Base-by-base conservation (phyloP, 2,113 vertebrate species). In the Lanius ludovicianus region DNA sequence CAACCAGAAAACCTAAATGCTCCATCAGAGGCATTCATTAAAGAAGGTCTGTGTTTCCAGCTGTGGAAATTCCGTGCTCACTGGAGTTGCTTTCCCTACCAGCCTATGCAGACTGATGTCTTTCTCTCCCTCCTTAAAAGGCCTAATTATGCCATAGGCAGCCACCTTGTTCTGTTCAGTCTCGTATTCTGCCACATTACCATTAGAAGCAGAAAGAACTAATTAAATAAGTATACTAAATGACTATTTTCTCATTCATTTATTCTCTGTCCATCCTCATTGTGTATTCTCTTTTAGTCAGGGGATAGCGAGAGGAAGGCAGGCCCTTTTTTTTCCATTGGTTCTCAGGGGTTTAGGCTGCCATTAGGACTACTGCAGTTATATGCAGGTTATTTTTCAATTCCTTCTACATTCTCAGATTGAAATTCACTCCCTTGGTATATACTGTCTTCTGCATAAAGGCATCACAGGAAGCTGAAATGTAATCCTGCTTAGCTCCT, bases 111-210 rank as follows among this genome's bases (percentile, higher is more conserved):
- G 64, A 71, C 76, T 94, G 56, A 82, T 93, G 75, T 87, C 86
- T 96, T 95, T 87, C 88, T 88, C 70, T 70, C 42, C 31, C 15
- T 56, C 74, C 89, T 96, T 95, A 87, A 96, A 94, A 93, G 84
- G n/a, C 80, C 79, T 97, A 92, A 97, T 97, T 98, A 94, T 96
- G 85, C 64, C 68, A 57, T 9, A 84, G 83, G 74, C 74, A 93
- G 55, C 53, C 86, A 87, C 94, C 91, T 94, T 68, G 70, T 57
- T 95, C 88, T 87, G 31, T 19, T 94, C 79, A 64, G 80, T 63
- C 95, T 92, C 2, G 0, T 80, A 71, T 81, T 97, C 96, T 94
- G 59, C 85, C 53, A 41, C 95, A 89, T 90, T 97, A 83, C 68
- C 73, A 50, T 55, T 78, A 95, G 91, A 90, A 93, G 52, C 94